A percentile compares a stretch with the other conserved stretches of the same genome.
Evolutionary conservation across 2,888 invertebrate species (phyloP).

Genomic region (Hirtodrosophila duncani): DNA sequence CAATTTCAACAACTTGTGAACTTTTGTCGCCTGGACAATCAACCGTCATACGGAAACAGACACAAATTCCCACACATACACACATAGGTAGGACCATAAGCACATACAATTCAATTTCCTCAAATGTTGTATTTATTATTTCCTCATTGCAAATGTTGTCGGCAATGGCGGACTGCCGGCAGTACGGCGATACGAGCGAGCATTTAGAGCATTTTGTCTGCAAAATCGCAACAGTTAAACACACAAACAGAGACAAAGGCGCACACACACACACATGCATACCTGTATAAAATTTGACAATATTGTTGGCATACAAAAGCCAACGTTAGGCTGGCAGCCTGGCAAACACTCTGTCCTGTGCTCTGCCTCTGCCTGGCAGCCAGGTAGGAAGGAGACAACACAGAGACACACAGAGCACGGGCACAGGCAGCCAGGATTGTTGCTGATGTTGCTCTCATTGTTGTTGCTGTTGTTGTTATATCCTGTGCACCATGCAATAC

Average conservation of each 20-base stretch:
- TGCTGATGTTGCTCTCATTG: too few species aligned
- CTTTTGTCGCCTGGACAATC: constrained; percentile 39
- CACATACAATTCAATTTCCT: constrained; percentile 72
- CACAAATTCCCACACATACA: constrained; percentile 8
- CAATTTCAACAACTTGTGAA: too few species aligned
- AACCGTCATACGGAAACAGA: constrained; percentile 11
- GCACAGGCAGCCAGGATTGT: too few species aligned
- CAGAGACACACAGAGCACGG: neutral
- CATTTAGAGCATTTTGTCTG: constrained; percentile 53
- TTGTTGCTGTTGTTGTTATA: constrained; percentile 1
- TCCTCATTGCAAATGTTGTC: constrained; percentile 62
- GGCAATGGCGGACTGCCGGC: constrained; percentile 34
- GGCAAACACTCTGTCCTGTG: too few species aligned
- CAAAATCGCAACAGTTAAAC: constrained; percentile 67
- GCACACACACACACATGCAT: constrained; percentile 2
- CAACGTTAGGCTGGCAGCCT: constrained; percentile 29
- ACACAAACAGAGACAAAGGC: constrained; percentile 24
- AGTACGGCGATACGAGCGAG: constrained; percentile 21
- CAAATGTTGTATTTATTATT: constrained; percentile 73
- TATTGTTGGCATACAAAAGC: constrained; percentile 52
- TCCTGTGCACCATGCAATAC: constrained; percentile 43
- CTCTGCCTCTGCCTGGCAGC: too few species aligned
- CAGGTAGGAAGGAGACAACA: constrained; percentile 3
- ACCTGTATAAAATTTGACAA: constrained; percentile 61
- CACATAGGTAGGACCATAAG: constrained; percentile 33